Evolutionary conservation across 2,888 invertebrate species (phyloP).

Genomic region (Epirrita christyi): DNA sequence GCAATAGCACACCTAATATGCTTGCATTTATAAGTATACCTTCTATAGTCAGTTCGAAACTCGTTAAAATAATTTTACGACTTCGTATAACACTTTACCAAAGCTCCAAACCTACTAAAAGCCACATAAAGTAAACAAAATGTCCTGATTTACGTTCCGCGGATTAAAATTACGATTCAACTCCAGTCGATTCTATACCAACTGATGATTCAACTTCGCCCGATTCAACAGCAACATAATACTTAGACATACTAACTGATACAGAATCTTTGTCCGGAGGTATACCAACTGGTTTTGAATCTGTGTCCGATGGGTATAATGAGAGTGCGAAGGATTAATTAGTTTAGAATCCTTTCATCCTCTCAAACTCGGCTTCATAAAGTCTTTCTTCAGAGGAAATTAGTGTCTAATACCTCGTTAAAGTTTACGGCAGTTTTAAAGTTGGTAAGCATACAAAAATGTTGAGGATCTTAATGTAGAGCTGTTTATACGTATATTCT

Average conservation of each 20-base stretch:
- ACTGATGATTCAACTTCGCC: constrained; percentile 28
- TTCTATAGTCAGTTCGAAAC: no score
- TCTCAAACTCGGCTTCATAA: constrained; percentile 48
- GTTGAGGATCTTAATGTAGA: no score
- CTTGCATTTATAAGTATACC: no score
- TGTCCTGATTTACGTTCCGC: constrained; percentile 31
- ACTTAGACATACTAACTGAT: background rate
- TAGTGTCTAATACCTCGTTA: constrained; percentile 38
- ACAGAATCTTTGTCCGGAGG: background rate
- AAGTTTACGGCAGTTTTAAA: background rate
- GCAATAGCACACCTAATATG: no score
- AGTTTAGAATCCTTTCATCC: constrained; percentile 47
- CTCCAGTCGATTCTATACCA: constrained; percentile 16
- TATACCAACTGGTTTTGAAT: constrained; percentile 6
- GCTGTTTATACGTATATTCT: no score
- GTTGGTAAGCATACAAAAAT: no score
- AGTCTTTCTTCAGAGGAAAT: constrained; percentile 39
- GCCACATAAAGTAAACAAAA: constrained; percentile 33
- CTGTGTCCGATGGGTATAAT: constrained; percentile 38
- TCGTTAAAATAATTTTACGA: background rate
- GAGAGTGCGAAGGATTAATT: constrained; percentile 53
- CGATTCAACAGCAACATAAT: background rate
- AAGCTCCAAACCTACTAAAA: constrained; percentile 17
- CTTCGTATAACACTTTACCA: background rate
- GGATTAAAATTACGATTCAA: constrained; percentile 42